Conservation (phyloP, 2,113 vertebrate species). For the Halichoerus grypus region DNA sequence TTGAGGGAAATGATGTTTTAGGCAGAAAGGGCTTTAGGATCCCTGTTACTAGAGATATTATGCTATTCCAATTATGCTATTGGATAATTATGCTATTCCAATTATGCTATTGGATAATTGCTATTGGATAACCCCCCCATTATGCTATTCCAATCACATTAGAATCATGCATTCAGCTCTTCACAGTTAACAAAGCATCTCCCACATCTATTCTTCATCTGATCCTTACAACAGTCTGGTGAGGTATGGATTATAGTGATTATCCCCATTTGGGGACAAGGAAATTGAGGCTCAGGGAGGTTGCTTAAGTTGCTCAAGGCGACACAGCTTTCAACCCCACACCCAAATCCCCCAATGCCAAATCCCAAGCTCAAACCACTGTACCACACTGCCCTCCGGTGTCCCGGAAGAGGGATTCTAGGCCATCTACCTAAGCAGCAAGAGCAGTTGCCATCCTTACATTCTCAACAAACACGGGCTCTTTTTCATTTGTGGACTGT, state of each 20-base stretch:
- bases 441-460: neutral
- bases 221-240: neutral
- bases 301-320: conserved; percentile 35
- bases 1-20: neutral
- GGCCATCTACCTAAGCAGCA: neutral
- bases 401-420: conserved; percentile 55
- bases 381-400: conserved; percentile 77
- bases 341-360: neutral
- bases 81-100: too few relatives aligned
- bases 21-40: neutral
- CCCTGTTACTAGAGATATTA: too few relatives aligned
- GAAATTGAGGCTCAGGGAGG: conserved; percentile 53
- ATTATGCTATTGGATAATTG: too few relatives aligned
- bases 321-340: conserved; percentile 65
- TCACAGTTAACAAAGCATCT: conserved; percentile 18
- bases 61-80: too few relatives aligned
- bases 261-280: neutral
- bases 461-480: neutral
- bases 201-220: neutral
- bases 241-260: neutral
- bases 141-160: neutral
- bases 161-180: neutral
- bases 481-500: neutral
- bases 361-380: conserved; percentile 49
- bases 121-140: neutral